Conservation (phyloP, 2,888 invertebrate species). For the Thymelicus lineola region DNA sequence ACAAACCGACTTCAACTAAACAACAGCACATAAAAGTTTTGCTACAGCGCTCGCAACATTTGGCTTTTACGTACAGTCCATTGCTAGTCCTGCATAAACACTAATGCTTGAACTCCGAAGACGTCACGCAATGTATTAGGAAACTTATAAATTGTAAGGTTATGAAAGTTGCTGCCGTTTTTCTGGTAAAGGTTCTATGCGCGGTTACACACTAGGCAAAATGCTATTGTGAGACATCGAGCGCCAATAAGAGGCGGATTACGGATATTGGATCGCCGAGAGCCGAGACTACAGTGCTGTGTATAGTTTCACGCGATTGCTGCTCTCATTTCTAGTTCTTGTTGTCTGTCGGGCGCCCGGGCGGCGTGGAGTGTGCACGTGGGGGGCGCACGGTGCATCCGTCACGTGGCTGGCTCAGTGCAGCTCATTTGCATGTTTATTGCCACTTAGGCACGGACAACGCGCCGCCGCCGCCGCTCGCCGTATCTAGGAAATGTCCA, state of each 20-base stretch:
- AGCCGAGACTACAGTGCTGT: no score
- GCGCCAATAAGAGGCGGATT: conserved; percentile 30
- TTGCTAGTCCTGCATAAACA: not conserved
- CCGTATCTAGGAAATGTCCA: not conserved
- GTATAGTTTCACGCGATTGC: not conserved
- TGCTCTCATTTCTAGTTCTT: not conserved
- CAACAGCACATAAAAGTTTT: conserved; percentile 21
- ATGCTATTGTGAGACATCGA: conserved; percentile 32
- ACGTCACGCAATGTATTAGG: conserved; percentile 6
- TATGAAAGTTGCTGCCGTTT: not conserved
- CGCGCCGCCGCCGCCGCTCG: not conserved
- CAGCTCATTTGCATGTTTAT: conserved; percentile 23
- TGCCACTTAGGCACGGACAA: conserved; percentile 14
- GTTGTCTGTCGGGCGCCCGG: not conserved
- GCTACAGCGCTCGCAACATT: not conserved
- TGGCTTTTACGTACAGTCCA: not conserved
- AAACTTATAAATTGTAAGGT: not conserved
- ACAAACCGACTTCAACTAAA: conserved; percentile 37
- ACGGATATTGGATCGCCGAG: conserved; percentile 34
- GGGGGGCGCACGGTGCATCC: not conserved
- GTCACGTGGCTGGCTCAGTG: not conserved
- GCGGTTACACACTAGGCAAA: conserved; percentile 28
- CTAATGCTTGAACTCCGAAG: not conserved
- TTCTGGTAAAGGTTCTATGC: conserved; percentile 13
- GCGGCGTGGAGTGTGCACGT: not conserved